phyloP scores from a whole-genome alignment of 1,140 invertebrate species.

The Polypedilum pembai region DNA sequence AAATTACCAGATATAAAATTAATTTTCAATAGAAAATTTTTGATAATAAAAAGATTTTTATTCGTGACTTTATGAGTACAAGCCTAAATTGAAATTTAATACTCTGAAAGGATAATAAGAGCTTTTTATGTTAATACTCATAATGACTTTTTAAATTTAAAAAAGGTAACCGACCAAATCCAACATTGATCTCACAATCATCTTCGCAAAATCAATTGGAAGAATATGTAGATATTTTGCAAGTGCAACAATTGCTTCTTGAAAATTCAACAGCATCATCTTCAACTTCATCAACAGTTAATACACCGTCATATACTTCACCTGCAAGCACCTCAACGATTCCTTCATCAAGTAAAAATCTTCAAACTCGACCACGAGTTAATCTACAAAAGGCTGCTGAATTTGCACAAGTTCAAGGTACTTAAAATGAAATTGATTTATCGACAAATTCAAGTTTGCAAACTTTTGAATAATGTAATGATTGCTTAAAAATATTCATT shows the following conservation, averaged over 20 bases:
- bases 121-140: too few relatives aligned
- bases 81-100: too few relatives aligned
- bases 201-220: constrained; percentile 35
- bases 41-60: too few relatives aligned
- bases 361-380: constrained; percentile 35
- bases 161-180: constrained; percentile 23
- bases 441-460: neutral
- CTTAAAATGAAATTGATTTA: neutral
- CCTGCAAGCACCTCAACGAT: constrained; percentile 9
- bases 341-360: constrained; percentile 22
- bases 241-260: constrained; percentile 48
- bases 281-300: constrained; percentile 32
- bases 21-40: neutral
- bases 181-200: constrained; percentile 26
- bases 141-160: neutral
- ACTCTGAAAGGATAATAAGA: too few relatives aligned
- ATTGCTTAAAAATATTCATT: neutral
- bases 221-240: constrained; percentile 49
- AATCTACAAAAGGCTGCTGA: constrained; percentile 42
- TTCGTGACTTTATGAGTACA: too few relatives aligned
- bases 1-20: too few relatives aligned
- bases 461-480: neutral
- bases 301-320: constrained; percentile 30
- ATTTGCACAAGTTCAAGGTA: constrained; percentile 40
- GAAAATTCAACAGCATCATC: constrained; percentile 40